Percentiles rank a stretch among this genome's conserved stretches.
Evolutionary conservation across 2,888 invertebrate genomes (phyloP).

Genomic region (Rosalia funebris): DNA sequence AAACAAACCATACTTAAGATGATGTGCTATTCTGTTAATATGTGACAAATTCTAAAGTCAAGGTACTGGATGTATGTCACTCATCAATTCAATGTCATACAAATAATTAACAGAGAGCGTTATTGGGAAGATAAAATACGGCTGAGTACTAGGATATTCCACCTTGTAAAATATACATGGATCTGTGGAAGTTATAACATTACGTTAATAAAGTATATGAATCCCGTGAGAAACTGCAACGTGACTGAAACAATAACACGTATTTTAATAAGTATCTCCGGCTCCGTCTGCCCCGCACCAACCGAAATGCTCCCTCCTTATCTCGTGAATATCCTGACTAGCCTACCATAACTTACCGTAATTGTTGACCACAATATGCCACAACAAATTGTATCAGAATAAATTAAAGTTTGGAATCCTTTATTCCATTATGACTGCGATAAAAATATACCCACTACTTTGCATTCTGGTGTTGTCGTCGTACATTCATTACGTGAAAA

Average conservation of each 20-base stretch:
- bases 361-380: conserved; percentile 58
- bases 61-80: too few species aligned
- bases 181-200: conserved; percentile 52
- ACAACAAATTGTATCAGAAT: conserved; percentile 57
- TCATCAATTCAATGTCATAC: too few species aligned
- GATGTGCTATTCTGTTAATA: too few species aligned
- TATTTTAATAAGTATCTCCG: conserved; percentile 62
- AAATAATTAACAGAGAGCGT: too few species aligned
- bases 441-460: conserved; percentile 30
- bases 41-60: too few species aligned
- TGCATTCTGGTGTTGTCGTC: conserved; percentile 25
- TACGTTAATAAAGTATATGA: conserved; percentile 57
- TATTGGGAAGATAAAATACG: too few species aligned
- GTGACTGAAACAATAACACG: conserved; percentile 65
- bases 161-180: conserved; percentile 39
- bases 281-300: conserved; percentile 47
- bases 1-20: too few species aligned
- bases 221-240: conserved; percentile 65
- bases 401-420: conserved; percentile 43
- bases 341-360: conserved; percentile 58
- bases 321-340: conserved; percentile 48
- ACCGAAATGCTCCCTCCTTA: conserved; percentile 31
- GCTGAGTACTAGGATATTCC: too few species aligned
- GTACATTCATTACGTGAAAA: conserved; percentile 25
- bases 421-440: conserved; percentile 37